Evolutionary conservation across 1,140 invertebrate genomes (phyloP), one percentile per base, ranked within the genome.

Genomic region (Branchinecta lindahli): DNA sequence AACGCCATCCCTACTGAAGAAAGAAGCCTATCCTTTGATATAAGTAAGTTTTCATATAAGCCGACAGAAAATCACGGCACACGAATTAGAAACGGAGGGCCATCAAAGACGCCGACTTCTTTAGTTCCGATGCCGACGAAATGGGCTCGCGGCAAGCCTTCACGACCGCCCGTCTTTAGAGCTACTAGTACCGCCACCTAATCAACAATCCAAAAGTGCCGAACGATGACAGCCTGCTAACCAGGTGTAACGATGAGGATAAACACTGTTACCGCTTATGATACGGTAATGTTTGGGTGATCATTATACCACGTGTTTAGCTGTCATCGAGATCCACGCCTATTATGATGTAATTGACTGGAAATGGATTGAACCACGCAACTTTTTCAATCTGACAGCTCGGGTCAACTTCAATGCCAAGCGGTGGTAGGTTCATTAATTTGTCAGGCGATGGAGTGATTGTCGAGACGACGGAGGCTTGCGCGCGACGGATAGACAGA

Each of bases 291-390:
- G 52, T 20, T 61, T 15, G 18, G 18, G 52, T 61, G 52, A 61
- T 61, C 52, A 61, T 61, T 61, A 61, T 15, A 61, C 52, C 18
- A 61, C 33, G 52, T 20, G 18, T 61, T 61, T 61, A 61, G 12
- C 52, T 61, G 52, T 61, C 52, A 61, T 61, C 52, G 12, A 15
- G 12, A 61, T 61, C 12, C 52, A 61, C 52, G 52, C 52, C 52
- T 61, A 20, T 61, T 61, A 61, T 61, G 52, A 61, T 61, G 52
- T 61, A 61, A 61, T 61, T 61, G 52, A 61, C 12, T 61, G 52
- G 18, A 61, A 61, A 61, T 61, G 12, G 52, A 61, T 61, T 61
- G 52, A 61, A 61, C 18, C 12, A 15, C 18, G 52, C 52, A 61
- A 61, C 18, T 61, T 61, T 61, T 61, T 61, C 12, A 15, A 20